Evolutionary conservation across 1,140 invertebrate species (phyloP).

Genomic region (Heliconius nattereri): DNA sequence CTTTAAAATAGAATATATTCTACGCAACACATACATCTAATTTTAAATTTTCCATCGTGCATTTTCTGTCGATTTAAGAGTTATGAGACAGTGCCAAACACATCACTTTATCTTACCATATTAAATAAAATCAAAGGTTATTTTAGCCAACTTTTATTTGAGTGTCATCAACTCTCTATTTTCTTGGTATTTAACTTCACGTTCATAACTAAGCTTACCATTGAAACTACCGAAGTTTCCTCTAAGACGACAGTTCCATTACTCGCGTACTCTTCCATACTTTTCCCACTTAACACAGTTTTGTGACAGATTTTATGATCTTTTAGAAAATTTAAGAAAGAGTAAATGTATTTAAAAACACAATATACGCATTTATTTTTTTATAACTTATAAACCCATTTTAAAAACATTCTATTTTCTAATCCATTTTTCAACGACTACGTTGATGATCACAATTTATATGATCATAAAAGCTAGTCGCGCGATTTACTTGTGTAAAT

Average conservation of each 20-base stretch:
- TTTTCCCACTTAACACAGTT: not conserved
- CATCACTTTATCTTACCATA: too few relatives aligned
- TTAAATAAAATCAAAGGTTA: not conserved
- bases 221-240: constrained; percentile 6
- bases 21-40: too few relatives aligned
- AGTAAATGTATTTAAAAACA: not conserved
- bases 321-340: not conserved
- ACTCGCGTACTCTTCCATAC: not conserved
- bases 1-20: too few relatives aligned
- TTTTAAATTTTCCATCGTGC: too few relatives aligned
- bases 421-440: not conserved
- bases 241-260: constrained; percentile 11
- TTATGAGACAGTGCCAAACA: too few relatives aligned
- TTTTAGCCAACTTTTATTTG: not conserved
- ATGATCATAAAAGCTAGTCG: too few relatives aligned
- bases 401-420: not conserved
- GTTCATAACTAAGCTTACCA: not conserved
- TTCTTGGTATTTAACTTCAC: not conserved
- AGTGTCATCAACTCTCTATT: constrained; percentile 5
- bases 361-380: too few relatives aligned
- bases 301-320: not conserved
- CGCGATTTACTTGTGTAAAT: too few relatives aligned
- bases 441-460: too few relatives aligned
- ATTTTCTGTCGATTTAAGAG: too few relatives aligned
- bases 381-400: too few relatives aligned